Conservation (phyloP, 2,797 vertebrate genomes). For the Crocidura indochinensis region DNA sequence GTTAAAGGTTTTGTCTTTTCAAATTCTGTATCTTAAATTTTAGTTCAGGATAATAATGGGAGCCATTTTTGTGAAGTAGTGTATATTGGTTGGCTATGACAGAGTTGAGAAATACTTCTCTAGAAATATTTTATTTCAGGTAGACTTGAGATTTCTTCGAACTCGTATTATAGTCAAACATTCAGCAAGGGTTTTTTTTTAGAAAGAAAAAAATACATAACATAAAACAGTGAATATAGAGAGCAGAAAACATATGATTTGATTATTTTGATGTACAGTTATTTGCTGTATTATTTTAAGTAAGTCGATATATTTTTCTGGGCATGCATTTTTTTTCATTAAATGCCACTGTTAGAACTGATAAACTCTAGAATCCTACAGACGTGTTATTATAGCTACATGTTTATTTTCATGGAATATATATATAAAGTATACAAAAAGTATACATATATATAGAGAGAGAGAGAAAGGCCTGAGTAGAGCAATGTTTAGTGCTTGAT, state of each 20-base stretch:
- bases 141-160: neutral
- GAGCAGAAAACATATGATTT: neutral
- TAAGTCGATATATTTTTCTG: constrained; percentile 21
- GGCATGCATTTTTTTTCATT: constrained; percentile 15
- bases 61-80: neutral
- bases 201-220: too few relatives aligned
- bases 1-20: constrained; percentile 21
- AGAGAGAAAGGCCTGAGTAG: neutral
- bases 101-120: neutral
- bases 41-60: constrained; percentile 3
- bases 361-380: constrained; percentile 33
- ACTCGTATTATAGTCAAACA: neutral
- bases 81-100: neutral
- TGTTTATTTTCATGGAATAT: constrained; percentile 18
- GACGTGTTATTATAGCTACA: neutral
- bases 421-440: neutral
- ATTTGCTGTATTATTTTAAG: neutral
- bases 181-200: constrained; percentile 1
- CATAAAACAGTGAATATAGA: too few relatives aligned
- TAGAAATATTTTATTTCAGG: neutral
- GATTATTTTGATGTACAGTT: neutral
- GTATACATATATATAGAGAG: too few relatives aligned
- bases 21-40: neutral
- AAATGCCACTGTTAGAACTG: constrained; percentile 20
- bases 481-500: constrained; percentile 3